Percentiles rank a stretch among this genome's conserved stretches.
phyloP scores from a whole-genome alignment of 2,797 vertebrate genomes.

The Rhinophrynus dorsalis region DNA sequence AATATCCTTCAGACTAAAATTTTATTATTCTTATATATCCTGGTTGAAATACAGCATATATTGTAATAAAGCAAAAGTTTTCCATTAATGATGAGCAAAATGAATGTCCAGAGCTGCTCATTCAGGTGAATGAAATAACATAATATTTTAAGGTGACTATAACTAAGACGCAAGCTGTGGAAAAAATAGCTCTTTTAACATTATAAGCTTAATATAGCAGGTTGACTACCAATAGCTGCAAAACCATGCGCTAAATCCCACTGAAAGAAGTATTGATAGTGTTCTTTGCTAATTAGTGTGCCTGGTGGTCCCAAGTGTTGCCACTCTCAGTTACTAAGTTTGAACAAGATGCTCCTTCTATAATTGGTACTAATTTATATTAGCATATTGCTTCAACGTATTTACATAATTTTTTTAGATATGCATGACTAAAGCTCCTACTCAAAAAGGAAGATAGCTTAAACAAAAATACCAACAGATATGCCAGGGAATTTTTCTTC shows the following conservation, averaged over 20 bases:
- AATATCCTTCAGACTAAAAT: slow-evolving; percentile 55
- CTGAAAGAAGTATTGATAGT: slow-evolving; percentile 47
- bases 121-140: slow-evolving; percentile 48
- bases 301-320: slow-evolving; percentile 37
- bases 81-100: slow-evolving; percentile 53
- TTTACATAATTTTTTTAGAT: slow-evolving; percentile 44
- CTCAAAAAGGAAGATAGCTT: not conserved
- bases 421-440: slow-evolving; percentile 14
- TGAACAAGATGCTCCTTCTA: slow-evolving; percentile 47
- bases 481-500: not conserved
- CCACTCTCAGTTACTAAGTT: slow-evolving; percentile 49
- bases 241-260: slow-evolving; percentile 33
- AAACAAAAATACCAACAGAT: not conserved
- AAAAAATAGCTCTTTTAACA: slow-evolving; percentile 39
- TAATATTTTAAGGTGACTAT: slow-evolving; percentile 25
- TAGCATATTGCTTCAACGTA: slow-evolving; percentile 41
- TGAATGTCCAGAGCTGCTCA: slow-evolving; percentile 36
- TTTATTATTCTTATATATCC: too few species aligned
- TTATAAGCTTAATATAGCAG: slow-evolving; percentile 16
- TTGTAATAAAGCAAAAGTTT: slow-evolving; percentile 54
- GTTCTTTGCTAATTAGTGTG: slow-evolving; percentile 56
- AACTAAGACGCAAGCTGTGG: slow-evolving; percentile 35
- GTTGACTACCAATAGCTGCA: slow-evolving; percentile 54
- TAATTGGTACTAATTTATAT: slow-evolving; percentile 44
- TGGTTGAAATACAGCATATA: slow-evolving; percentile 52